Conservation (phyloP, 2,888 invertebrate genomes). For the Penaeus monodon region DNA sequence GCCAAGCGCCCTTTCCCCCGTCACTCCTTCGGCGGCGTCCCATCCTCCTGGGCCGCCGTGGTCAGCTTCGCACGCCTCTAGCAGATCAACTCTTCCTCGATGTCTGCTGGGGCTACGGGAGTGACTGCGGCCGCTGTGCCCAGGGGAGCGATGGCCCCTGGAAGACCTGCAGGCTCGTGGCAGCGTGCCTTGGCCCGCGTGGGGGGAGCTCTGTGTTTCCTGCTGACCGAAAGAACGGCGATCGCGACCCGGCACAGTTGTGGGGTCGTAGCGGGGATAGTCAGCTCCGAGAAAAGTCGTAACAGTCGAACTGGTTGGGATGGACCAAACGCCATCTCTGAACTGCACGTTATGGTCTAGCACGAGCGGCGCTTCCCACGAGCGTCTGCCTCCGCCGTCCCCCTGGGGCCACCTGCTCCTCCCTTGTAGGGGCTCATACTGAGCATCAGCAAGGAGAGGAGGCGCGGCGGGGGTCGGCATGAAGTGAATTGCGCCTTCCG, state of each 20-base stretch:
- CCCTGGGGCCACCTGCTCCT: neutral
- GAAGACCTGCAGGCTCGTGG: constrained; percentile 34
- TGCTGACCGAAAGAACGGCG: constrained; percentile 24
- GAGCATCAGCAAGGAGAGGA: neutral
- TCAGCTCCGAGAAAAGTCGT: constrained; percentile 63
- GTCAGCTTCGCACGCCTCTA: constrained; percentile 27
- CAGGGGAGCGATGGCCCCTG: constrained; percentile 34
- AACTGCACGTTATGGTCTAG: neutral
- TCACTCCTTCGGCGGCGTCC: neutral
- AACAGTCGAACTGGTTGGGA: constrained; percentile 50
- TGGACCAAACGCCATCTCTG: constrained; percentile 61
- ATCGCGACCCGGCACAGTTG: constrained; percentile 58
- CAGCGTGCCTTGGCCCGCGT: constrained; percentile 28
- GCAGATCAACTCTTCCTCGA: constrained; percentile 29
- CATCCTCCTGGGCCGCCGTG: constrained; percentile 5
- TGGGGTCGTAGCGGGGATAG: constrained; percentile 58
- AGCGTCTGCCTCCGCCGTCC: constrained; percentile 3
- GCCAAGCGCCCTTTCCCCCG: too few species aligned
- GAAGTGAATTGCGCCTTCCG: constrained; percentile 52
- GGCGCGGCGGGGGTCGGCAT: constrained; percentile 25
- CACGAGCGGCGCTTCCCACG: neutral
- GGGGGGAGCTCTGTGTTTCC: constrained; percentile 19
- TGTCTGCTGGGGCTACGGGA: constrained; percentile 50
- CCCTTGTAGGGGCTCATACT: constrained; percentile 17
- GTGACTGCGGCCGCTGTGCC: constrained; percentile 24